phyloP scores from a whole-genome alignment of 92 coral and sea anemone genomes.

The Palythoa grandis region DNA sequence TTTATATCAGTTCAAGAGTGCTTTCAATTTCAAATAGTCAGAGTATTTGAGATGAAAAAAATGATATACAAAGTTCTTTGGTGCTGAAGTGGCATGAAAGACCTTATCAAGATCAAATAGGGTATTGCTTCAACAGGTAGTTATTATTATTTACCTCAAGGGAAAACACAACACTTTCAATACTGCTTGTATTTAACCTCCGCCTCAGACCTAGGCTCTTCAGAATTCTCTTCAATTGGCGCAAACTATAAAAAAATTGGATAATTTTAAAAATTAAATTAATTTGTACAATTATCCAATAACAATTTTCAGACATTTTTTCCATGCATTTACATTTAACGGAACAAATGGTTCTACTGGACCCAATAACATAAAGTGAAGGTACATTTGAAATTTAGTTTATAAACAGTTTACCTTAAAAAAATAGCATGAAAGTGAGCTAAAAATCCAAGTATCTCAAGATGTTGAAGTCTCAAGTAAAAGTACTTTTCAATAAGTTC shows the following conservation, averaged over 20 bases:
- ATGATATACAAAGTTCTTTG: background rate
- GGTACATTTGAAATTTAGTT: too few relatives aligned
- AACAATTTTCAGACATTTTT: too few relatives aligned
- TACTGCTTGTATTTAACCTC: background rate
- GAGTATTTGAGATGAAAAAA: slow-evolving; percentile 13
- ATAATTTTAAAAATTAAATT: too few relatives aligned
- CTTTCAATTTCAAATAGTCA: background rate
- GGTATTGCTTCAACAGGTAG: background rate
- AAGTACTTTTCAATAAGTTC: background rate
- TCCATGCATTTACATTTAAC: background rate
- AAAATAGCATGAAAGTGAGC: background rate
- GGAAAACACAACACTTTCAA: background rate
- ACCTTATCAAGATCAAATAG: background rate
- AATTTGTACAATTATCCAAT: background rate
- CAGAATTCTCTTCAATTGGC: background rate
- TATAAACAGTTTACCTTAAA: background rate
- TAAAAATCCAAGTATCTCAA: slow-evolving; percentile 1
- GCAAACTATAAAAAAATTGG: background rate
- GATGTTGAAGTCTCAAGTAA: background rate
- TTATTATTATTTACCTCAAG: slow-evolving; percentile 1
- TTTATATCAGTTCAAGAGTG: background rate
- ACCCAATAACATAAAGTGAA: background rate
- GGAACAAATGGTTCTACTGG: background rate
- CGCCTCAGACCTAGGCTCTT: background rate
- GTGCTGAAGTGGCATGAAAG: background rate